phyloP scores from a whole-genome alignment of 2,113 vertebrate genomes.

The Eolophus roseicapilla region DNA sequence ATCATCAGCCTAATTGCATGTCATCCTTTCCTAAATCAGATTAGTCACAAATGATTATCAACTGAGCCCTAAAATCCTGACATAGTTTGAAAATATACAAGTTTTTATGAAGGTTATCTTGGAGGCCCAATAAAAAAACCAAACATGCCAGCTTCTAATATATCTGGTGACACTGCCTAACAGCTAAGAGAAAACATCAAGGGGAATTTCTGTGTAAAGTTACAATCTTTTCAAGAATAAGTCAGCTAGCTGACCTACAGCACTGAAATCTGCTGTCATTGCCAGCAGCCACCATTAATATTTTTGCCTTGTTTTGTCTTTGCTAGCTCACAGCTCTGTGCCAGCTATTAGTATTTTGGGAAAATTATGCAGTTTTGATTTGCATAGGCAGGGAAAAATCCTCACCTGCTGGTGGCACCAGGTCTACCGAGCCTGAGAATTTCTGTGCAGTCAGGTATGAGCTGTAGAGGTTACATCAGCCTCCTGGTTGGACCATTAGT shows the following conservation, averaged over 20 bases:
- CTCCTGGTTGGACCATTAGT: not conserved
- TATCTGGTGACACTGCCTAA: not conserved
- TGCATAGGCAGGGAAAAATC: not conserved
- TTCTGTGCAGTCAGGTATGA: not conserved
- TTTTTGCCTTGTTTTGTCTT: not conserved
- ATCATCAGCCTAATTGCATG: constrained; percentile 15
- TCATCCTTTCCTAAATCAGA: constrained; percentile 49
- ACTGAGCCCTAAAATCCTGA: constrained; percentile 9
- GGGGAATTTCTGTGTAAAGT: not conserved
- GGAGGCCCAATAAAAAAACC: not conserved
- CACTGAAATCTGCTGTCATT: not conserved
- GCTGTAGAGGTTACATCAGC: not conserved
- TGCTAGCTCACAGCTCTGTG: not conserved
- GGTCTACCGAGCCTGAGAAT: not conserved
- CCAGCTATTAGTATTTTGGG: not conserved
- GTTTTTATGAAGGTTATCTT: constrained; percentile 6
- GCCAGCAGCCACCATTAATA: not conserved
- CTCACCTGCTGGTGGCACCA: not conserved
- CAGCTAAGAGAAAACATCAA: not conserved
- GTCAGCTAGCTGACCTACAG: not conserved
- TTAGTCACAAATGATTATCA: constrained; percentile 55
- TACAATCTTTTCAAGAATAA: not conserved
- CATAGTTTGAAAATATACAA: not conserved
- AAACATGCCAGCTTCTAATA: not conserved
- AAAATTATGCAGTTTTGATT: not conserved